A percentile compares a stretch with the other conserved stretches of the same genome.
These are phyloP conservation scores for Euwallacea similis DNA, from an alignment of 1,140 invertebrate species.

Conservation along the genomic window DNA sequence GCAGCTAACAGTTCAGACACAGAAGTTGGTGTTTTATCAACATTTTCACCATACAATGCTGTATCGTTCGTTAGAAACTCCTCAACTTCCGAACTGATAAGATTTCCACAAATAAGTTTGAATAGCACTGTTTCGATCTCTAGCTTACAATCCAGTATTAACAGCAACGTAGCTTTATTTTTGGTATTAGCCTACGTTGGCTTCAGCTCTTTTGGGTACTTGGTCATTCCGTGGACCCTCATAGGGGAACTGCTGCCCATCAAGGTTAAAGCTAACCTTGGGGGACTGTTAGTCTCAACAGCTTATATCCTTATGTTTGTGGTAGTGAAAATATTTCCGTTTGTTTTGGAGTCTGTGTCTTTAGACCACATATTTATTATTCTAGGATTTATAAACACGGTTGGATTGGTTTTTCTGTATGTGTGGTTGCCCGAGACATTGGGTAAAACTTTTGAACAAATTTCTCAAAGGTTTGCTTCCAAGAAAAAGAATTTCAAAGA, in stretches of 20 bases:
- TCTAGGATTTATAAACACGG: constrained; percentile 62
- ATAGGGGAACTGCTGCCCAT: constrained; percentile 59
- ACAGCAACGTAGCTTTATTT: constrained; percentile 48
- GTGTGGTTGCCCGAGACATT: constrained; percentile 74
- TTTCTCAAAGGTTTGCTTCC: constrained; percentile 53
- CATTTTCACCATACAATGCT: background rate
- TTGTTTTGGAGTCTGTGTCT: constrained; percentile 57
- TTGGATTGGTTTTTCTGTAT: constrained; percentile 62
- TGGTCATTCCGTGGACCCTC: constrained; percentile 67
- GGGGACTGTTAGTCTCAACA: constrained; percentile 61
- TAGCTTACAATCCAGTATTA: background rate
- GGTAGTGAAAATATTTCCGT: constrained; percentile 65
- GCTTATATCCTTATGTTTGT: constrained; percentile 69
- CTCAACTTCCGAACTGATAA: background rate
- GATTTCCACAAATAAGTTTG: background rate
- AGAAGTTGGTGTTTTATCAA: no score
- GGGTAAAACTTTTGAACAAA: constrained; percentile 65
- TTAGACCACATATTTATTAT: constrained; percentile 63
- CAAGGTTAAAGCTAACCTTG: constrained; percentile 58
- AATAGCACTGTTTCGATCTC: background rate
- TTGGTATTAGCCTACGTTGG: constrained; percentile 59
- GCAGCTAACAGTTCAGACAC: background rate
- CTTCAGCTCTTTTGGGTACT: constrained; percentile 59
- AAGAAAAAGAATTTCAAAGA: background rate
- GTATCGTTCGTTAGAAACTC: background rate